A percentile compares a stretch with the other conserved stretches of the same genome.
Conservation (phyloP, 2,888 invertebrate genomes). For the Ophion ventricosus region DNA sequence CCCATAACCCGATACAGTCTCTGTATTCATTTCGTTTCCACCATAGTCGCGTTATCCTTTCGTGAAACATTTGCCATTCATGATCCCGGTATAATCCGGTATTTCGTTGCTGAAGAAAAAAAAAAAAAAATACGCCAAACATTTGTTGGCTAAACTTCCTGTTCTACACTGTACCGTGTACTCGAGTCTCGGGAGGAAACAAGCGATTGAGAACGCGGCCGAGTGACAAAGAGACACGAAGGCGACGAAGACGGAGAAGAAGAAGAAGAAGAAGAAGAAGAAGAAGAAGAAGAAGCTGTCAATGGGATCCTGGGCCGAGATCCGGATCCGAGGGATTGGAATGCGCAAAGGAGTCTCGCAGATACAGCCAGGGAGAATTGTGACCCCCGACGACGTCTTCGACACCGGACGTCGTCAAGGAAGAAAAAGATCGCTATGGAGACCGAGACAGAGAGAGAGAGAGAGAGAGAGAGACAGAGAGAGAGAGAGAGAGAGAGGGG, state of each 20-base stretch:
- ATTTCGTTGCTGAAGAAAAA: no score
- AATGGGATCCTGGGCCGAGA: conserved; percentile 45
- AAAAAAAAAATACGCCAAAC: no score
- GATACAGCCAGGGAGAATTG: conserved; percentile 49
- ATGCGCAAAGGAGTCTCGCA: conserved; percentile 44
- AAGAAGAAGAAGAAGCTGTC: conserved; percentile 25
- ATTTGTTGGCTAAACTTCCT: no score
- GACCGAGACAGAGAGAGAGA: not conserved
- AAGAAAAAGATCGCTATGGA: conserved; percentile 1
- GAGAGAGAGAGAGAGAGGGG: conserved; percentile 53
- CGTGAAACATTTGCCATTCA: not conserved
- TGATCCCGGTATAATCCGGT: not conserved
- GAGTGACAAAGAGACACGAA: not conserved
- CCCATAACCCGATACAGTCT: no score
- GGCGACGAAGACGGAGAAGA: not conserved
- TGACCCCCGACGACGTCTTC: conserved; percentile 60
- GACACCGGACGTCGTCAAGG: conserved; percentile 58
- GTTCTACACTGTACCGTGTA: not conserved
- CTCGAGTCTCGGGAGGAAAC: not conserved
- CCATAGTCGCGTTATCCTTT: no score
- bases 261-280: not conserved
- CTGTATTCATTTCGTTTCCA: no score
- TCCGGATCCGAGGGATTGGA: conserved; percentile 49
- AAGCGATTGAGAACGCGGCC: not conserved
- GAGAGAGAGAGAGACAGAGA: conserved; percentile 36